phyloP scores from a whole-genome alignment of 2,113 vertebrate genomes.

The Antigone vipio region DNA sequence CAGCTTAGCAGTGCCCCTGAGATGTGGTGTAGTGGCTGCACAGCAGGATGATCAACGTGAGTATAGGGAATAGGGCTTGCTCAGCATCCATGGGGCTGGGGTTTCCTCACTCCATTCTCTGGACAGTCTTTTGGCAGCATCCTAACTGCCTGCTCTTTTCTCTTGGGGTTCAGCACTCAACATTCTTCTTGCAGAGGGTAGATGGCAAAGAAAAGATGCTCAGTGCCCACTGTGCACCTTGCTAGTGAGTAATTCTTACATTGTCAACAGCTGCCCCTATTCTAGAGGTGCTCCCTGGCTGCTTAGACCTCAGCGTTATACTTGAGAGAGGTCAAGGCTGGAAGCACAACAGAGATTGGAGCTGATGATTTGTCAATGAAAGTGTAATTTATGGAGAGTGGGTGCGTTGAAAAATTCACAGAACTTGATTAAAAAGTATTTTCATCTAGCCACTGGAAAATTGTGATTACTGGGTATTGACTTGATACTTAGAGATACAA shows the following conservation, averaged over 20 bases:
- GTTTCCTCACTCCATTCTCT: accelerated
- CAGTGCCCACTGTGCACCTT: background rate
- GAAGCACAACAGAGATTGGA: background rate
- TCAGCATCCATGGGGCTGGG: accelerated
- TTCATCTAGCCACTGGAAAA: background rate
- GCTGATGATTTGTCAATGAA: background rate
- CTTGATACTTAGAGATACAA: background rate
- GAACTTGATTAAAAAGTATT: background rate
- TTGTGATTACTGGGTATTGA: background rate
- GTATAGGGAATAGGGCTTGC: background rate
- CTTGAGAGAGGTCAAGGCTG: background rate
- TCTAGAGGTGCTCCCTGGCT: background rate
- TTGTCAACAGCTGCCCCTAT: background rate
- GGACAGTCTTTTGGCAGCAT: background rate
- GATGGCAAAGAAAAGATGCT: background rate
- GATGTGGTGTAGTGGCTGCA: background rate
- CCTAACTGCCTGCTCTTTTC: background rate
- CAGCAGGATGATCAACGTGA: background rate
- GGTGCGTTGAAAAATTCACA: background rate
- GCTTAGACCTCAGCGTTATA: background rate
- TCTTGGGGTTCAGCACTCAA: background rate
- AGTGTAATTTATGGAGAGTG: background rate
- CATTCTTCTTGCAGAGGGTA: background rate
- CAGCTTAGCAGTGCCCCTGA: background rate
- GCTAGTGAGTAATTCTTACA: background rate